Percentiles rank a stretch among this genome's conserved stretches.
These are phyloP conservation scores for Drosophila meridiana DNA, from an alignment of 2,888 invertebrate genomes.

Conservation along the genomic window DNA sequence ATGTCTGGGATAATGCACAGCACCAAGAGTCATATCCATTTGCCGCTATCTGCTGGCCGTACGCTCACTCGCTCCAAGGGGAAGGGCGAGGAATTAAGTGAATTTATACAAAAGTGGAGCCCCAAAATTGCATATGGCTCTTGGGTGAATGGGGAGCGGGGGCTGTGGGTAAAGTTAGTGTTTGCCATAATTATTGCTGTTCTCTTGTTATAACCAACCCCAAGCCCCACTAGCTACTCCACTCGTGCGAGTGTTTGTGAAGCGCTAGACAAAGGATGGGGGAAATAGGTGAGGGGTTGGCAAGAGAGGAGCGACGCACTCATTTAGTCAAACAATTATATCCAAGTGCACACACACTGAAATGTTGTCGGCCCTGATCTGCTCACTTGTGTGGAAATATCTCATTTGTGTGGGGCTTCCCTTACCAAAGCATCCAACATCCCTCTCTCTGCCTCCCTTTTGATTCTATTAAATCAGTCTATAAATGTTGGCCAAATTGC, in stretches of 20 bases:
- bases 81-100: conserved; percentile 73
- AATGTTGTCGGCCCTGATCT: conserved; percentile 49
- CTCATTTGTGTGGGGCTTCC: conserved; percentile 60
- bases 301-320: conserved; percentile 53
- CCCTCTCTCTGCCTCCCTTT: conserved; percentile 24
- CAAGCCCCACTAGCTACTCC: conserved; percentile 6
- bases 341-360: conserved; percentile 69
- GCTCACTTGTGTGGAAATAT: conserved; percentile 76
- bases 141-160: conserved; percentile 14
- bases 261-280: conserved; percentile 26
- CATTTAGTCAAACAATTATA: conserved; percentile 79
- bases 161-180: conserved; percentile 39
- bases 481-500: conserved; percentile 83
- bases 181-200: conserved; percentile 76
- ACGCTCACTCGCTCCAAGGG: conserved; percentile 46
- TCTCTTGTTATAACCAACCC: conserved; percentile 26
- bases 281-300: neutral
- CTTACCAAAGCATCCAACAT: neutral
- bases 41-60: conserved; percentile 32
- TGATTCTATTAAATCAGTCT: conserved; percentile 83
- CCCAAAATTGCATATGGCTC: conserved; percentile 52
- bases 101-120: conserved; percentile 63
- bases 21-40: conserved; percentile 58
- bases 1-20: conserved; percentile 35
- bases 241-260: conserved; percentile 26